A percentile compares a stretch with the other conserved stretches of the same genome.
phyloP scores from a whole-genome alignment of 1,140 invertebrate species.

The Zaprionus africanus region DNA sequence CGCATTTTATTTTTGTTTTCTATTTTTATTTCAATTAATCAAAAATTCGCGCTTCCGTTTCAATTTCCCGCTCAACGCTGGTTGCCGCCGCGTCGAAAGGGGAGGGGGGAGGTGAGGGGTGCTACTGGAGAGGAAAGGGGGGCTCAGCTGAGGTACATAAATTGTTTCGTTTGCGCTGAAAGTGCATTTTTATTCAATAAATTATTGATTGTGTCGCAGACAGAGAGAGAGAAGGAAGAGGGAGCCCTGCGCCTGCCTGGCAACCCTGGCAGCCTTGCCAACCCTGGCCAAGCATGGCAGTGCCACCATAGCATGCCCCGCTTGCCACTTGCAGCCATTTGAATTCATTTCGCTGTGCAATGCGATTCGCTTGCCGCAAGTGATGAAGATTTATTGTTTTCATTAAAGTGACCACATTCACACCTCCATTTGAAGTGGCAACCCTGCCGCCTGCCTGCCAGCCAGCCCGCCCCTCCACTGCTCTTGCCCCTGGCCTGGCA shows the following conservation, averaged over 20 bases:
- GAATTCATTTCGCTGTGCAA: conserved; percentile 46
- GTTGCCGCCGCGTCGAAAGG: neutral
- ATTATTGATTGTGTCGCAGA: conserved; percentile 49
- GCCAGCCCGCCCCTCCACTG: neutral
- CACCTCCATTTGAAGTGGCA: conserved; percentile 63
- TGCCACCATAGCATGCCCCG: neutral
- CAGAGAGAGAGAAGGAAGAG: neutral
- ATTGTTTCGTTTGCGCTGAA: conserved; percentile 60
- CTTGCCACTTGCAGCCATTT: conserved; percentile 29
- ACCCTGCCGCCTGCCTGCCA: neutral
- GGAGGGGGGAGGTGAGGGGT: neutral
- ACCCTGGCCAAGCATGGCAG: too few relatives aligned
- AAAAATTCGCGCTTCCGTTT: conserved; percentile 70
- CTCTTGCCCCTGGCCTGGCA: neutral
- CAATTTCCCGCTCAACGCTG: conserved; percentile 44
- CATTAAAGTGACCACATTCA: conserved; percentile 75
- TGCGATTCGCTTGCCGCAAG: conserved; percentile 44
- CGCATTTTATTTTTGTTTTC: conserved; percentile 13
- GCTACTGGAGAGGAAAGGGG: neutral
- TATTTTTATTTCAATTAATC: conserved; percentile 72
- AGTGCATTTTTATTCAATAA: conserved; percentile 66
- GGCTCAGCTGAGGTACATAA: conserved; percentile 45
- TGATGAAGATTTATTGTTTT: conserved; percentile 81
- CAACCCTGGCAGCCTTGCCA: conserved; percentile 9
- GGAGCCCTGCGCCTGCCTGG: conserved; percentile 8